A percentile compares a stretch with the other conserved stretches of the same genome.
Conservation (phyloP, 2,797 vertebrate genomes). For the Chaenodraco wilsoni region DNA sequence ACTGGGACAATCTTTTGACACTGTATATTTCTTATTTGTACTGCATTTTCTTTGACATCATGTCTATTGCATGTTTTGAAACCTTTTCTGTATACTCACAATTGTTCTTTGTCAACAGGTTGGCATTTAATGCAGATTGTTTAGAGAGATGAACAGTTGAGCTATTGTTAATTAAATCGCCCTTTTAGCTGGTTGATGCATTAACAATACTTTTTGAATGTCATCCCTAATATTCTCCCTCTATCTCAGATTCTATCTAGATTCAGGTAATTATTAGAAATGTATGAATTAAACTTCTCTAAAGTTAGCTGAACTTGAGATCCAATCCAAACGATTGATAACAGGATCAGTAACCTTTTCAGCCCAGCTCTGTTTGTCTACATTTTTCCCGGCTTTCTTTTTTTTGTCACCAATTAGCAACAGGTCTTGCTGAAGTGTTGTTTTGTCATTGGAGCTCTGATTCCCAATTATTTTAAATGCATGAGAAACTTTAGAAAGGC, state of each 20-base stretch:
- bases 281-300: not conserved
- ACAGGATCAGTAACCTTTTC: slow-evolving; percentile 2
- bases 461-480: not conserved
- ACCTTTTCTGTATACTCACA: not conserved
- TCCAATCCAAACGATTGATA: slow-evolving; percentile 4
- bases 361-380: not conserved
- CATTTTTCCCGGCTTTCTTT: not conserved
- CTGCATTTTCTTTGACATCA: not conserved
- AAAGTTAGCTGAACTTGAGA: not conserved
- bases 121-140: slow-evolving; percentile 24
- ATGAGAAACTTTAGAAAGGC: not conserved
- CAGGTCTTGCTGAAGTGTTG: not conserved
- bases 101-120: not conserved
- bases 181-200: slow-evolving; percentile 27
- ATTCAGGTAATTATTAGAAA: not conserved
- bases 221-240: slow-evolving; percentile 6
- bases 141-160: slow-evolving; percentile 15
- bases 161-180: slow-evolving; percentile 28
- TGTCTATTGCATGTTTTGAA: not conserved
- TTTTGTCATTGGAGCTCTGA: not conserved
- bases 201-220: slow-evolving; percentile 18
- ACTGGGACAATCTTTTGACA: too few species aligned
- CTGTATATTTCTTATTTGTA: too few species aligned
- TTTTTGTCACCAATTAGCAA: slow-evolving; percentile 1
- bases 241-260: not conserved